Evolutionary conservation across 2,113 vertebrate genomes (phyloP), one percentile per base, ranked within the genome.

Genomic region (Miniopterus natalensis): DNA sequence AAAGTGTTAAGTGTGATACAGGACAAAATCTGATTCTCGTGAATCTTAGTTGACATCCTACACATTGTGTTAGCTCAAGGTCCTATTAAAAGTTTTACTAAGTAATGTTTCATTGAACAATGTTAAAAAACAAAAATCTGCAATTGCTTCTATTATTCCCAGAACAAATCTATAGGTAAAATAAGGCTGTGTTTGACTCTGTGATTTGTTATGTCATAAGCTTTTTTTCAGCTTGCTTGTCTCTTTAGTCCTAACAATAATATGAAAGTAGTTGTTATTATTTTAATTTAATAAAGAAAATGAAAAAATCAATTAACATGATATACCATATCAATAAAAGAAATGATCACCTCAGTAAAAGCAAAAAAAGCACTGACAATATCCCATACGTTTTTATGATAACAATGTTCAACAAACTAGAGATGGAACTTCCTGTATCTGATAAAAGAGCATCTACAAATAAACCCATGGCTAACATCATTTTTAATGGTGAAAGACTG

Each of bases 231-330:
- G 47, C n/a, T 95, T 85, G n/a, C 40, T 70, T 70, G 15, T 86
- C 15, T 85, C 23, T 70, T 77, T 65, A 88, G 20, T 87, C 59
- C 53, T 96, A 31, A 79, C 25, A 71, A n/a, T 31, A 79, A 70
- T 17, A 25, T 66, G n/a, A 45, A 92, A 36, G 20, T 31, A 59
- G 31, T 10, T 23, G 3, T 65, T 71, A 23, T 11, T 36, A 74
- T 74, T 79, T 74, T 70, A 86, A 47, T 65, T 71, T 95, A 87
- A 71, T 78, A 55, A 87, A 74, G 8, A 75, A 61, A 84, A 47
- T 68, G 23, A 51, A 88, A 8, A 73, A 74, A 40, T 40, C 9
- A 88, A 75, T 25, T 45, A 65, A n/a, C 18, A 18, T 74, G 23
- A 85, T 20, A 75, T 0, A 59, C 8, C 45, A 91, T 15, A 81